Evolutionary conservation across 1,140 invertebrate species (phyloP).

Genomic region (Melanaphis sacchari): DNA sequence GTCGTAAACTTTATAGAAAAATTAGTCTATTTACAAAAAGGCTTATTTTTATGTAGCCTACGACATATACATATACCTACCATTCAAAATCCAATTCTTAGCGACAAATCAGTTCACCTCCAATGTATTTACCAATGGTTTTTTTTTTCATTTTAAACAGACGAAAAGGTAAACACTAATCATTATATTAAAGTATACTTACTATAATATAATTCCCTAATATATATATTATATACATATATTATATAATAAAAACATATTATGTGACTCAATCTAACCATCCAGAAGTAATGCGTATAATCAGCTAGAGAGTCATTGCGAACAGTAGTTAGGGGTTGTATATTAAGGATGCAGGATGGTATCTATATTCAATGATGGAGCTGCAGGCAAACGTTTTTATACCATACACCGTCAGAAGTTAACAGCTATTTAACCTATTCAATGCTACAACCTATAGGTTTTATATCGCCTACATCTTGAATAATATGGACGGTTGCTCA

Average conservation of each 20-base stretch:
- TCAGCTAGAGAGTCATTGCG: conserved; percentile 24
- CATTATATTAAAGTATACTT: background rate
- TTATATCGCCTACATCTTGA: no score
- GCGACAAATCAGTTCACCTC: background rate
- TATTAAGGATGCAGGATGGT: background rate
- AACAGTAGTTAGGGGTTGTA: background rate
- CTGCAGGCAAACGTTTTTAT: background rate
- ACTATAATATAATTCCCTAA: background rate
- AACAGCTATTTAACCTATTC: no score
- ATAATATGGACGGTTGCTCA: no score
- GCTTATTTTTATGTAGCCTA: no score
- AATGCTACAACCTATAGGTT: no score
- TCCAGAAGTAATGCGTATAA: background rate
- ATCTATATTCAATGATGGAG: background rate
- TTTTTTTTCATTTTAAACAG: background rate
- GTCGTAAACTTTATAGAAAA: no score
- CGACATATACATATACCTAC: no score
- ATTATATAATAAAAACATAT: background rate
- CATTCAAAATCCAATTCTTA: background rate
- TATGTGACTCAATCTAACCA: conserved; percentile 29
- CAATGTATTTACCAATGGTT: background rate
- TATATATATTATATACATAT: background rate
- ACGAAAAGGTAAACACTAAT: background rate
- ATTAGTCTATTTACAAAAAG: no score
- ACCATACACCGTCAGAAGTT: background rate